These are phyloP conservation scores for Electrona antarctica DNA, from an alignment of 2,113 vertebrate genomes.

Conservation along the genomic window DNA sequence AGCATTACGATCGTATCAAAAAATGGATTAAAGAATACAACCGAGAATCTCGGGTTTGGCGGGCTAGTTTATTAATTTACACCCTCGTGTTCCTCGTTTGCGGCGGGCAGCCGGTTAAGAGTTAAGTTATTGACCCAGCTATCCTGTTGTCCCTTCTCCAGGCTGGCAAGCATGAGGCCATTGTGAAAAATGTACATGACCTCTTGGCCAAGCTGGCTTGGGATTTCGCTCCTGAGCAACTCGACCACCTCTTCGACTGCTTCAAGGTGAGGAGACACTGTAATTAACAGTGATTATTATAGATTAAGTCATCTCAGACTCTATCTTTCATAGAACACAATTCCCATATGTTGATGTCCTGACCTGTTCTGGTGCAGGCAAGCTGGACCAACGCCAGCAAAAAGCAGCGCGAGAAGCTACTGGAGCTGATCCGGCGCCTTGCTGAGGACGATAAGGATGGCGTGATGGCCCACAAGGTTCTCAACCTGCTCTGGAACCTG, in stretches of 20 bases:
- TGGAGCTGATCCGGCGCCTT: conserved; percentile 95
- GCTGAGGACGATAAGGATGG: conserved; percentile 99
- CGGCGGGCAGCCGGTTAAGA: too few species aligned
- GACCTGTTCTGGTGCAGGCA: conserved; percentile 76
- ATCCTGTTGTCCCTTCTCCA: conserved; percentile 54
- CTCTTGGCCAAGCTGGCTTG: conserved; percentile 97
- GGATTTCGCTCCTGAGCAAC: conserved; percentile 99
- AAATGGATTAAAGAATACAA: too few species aligned
- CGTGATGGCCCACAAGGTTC: conserved; percentile 98
- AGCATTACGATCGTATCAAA: too few species aligned
- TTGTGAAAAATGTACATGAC: conserved; percentile 99
- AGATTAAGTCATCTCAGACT: background rate
- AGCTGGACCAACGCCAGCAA: conserved; percentile 99
- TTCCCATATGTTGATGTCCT: background rate
- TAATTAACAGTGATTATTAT: background rate
- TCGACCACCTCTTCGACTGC: conserved; percentile 98
- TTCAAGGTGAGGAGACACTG: conserved; percentile 87
- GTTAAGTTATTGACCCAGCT: conserved; percentile 1
- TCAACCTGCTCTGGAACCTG: conserved; percentile 97
- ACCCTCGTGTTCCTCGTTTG: too few species aligned
- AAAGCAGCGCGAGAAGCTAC: conserved; percentile 97
- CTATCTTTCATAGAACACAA: background rate
- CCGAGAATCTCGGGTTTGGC: too few species aligned
- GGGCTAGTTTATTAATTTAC: too few species aligned
- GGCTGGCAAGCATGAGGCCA: conserved; percentile 99